These are phyloP conservation scores for Neuroterus valhalla DNA, from an alignment of 1,140 invertebrate species.

Conservation along the genomic window DNA sequence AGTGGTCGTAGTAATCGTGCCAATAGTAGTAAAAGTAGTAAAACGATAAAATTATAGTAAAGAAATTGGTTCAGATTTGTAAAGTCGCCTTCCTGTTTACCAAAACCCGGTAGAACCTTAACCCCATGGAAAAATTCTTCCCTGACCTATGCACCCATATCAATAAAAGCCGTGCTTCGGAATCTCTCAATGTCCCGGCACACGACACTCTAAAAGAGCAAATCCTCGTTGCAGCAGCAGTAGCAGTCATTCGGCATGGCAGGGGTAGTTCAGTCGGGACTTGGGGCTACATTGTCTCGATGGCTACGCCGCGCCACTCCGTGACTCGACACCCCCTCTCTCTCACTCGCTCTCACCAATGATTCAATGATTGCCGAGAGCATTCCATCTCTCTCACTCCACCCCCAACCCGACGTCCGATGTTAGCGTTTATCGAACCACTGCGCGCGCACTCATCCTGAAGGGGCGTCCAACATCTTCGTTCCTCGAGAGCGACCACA, in stretches of 20 bases:
- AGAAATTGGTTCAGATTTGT: too few species aligned
- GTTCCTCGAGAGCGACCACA: constrained; percentile 48
- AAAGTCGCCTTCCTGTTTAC: too few species aligned
- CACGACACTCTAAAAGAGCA: constrained; percentile 45
- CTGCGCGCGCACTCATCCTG: constrained; percentile 70
- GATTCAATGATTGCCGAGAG: constrained; percentile 5
- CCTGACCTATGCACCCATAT: neutral
- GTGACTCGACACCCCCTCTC: constrained; percentile 30
- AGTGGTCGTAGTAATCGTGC: too few species aligned
- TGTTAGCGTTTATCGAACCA: constrained; percentile 73
- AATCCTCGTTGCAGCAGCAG: constrained; percentile 40
- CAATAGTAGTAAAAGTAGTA: too few species aligned
- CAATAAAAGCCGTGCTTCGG: neutral
- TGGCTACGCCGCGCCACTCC: neutral
- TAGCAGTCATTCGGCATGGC: constrained; percentile 33
- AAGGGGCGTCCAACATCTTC: constrained; percentile 51
- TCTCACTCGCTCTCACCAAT: constrained; percentile 11
- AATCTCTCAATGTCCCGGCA: neutral
- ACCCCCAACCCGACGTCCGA: constrained; percentile 62
- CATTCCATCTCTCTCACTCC: constrained; percentile 41
- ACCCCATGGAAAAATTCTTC: neutral
- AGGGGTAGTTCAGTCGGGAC: neutral
- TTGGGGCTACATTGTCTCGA: constrained; percentile 1
- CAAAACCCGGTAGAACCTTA: neutral
- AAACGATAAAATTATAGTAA: too few species aligned